Evolutionary conservation across 2,888 invertebrate genomes (phyloP), one percentile per base, ranked within the genome.

Genomic region (Zeuzera pyrina): DNA sequence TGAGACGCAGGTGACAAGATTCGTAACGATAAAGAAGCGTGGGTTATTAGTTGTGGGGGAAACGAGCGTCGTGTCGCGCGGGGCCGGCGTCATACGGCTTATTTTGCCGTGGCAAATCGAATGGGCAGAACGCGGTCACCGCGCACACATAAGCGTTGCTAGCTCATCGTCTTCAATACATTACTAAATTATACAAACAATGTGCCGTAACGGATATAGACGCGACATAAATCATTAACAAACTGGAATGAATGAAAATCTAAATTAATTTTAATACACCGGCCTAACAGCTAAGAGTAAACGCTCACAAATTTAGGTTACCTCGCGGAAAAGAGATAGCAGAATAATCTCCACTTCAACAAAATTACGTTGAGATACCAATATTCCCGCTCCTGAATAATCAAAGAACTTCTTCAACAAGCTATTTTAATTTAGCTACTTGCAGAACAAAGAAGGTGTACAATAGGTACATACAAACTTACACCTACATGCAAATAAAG

Each of bases 1-100:
- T 62, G 63, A 62, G 54, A 52, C 62, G 71, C 76, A 73, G 74
- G 76, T 74, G 77, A 74, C 71, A 73, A 66, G 60, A 70, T 69
- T 62, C 58, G 62, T 62, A 59, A 65, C 71, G 70, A 71, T 74
- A 68, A 69, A 72, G 66, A 67, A 70, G 73, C 74, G 76, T 73
- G 77, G 72, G 70, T 70, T 77, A 72, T 73, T 72, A 68, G 57
- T 60, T 60, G 52, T 54, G 60, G 55, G 68, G 61, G 68, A 66
- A 64, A 69, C 70, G 66, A 60, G 61, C 64, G 52, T 43, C 14
- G 45, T 50, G 33, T 35, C 42, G 49, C 51, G 60, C 58, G 64
- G 59, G 59, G 65, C 70, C 67, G 67, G 65, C 63, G 62, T 41
- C 62, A 50, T 73, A 70, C 65, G 65, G 72, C 64, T 54, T 45